phyloP scores from a whole-genome alignment of 2,888 invertebrate genomes.

The Eristalinus aeneus region DNA sequence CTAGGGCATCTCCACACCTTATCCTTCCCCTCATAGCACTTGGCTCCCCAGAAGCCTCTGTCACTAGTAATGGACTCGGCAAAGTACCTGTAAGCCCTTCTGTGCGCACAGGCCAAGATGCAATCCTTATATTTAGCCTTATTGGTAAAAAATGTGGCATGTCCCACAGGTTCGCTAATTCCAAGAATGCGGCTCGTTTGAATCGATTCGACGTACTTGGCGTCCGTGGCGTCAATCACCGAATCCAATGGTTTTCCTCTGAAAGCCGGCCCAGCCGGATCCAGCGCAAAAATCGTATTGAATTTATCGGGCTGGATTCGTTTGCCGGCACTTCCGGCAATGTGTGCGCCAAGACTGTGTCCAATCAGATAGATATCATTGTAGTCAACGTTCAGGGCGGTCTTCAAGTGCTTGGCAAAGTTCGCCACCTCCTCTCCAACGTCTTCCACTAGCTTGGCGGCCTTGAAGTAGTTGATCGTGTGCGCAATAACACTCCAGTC shows the following conservation, averaged over 20 bases:
- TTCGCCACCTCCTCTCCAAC: conserved; percentile 76
- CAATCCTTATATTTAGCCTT: conserved; percentile 80
- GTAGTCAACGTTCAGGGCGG: conserved; percentile 73
- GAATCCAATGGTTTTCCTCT: conserved; percentile 74
- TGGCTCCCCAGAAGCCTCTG: conserved; percentile 77
- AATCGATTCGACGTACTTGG: conserved; percentile 79
- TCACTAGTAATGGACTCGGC: conserved; percentile 77
- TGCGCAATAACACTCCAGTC: conserved; percentile 79
- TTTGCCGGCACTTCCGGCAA: conserved; percentile 79
- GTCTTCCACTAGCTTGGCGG: conserved; percentile 76
- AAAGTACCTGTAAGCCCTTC: conserved; percentile 77
- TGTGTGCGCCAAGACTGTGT: conserved; percentile 81
- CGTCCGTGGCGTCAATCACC: conserved; percentile 79
- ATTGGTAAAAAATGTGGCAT: conserved; percentile 80
- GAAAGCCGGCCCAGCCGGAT: conserved; percentile 80
- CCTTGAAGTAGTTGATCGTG: conserved; percentile 77
- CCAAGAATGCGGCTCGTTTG: conserved; percentile 80
- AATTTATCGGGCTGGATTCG: conserved; percentile 74
- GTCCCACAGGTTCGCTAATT: conserved; percentile 77
- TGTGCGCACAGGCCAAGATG: conserved; percentile 78
- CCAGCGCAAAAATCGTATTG: conserved; percentile 79
- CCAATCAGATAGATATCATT: conserved; percentile 79
- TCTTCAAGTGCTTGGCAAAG: conserved; percentile 77
- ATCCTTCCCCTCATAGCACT: conserved; percentile 74
- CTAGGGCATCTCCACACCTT: conserved; percentile 73